Conservation (phyloP, 1,140 invertebrate species). For the Ips nitidus region DNA sequence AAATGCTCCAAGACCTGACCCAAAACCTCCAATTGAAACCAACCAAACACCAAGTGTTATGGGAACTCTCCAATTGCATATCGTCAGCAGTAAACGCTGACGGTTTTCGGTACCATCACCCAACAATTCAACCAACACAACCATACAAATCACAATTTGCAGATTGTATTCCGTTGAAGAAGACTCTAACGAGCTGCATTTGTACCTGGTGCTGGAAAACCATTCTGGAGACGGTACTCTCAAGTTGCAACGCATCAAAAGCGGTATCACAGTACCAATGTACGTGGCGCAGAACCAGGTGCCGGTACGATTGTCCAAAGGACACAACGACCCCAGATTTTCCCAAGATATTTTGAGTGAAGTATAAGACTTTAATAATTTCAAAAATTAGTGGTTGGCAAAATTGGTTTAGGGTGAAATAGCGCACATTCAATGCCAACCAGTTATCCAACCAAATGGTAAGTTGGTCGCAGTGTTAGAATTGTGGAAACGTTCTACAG, state of each 20-base stretch:
- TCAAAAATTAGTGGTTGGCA: neutral
- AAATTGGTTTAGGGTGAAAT: conserved; percentile 40
- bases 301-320: conserved; percentile 54
- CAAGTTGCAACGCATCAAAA: conserved; percentile 42
- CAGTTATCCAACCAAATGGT: conserved; percentile 60
- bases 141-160: conserved; percentile 11
- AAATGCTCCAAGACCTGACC: conserved; percentile 64
- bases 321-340: conserved; percentile 54
- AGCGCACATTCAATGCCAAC: conserved; percentile 57
- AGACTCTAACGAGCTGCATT: conserved; percentile 40
- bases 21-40: conserved; percentile 57
- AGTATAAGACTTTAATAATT: conserved; percentile 40
- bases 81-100: conserved; percentile 62
- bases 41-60: conserved; percentile 60
- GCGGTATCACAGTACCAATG: conserved; percentile 49
- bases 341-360: conserved; percentile 52
- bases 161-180: conserved; percentile 44
- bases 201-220: conserved; percentile 48
- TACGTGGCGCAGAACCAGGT: conserved; percentile 57
- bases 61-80: conserved; percentile 63
- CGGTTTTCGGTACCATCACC: conserved; percentile 52
- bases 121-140: neutral
- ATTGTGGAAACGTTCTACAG: conserved; percentile 50
- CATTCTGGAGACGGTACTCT: conserved; percentile 39
- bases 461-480: conserved; percentile 60